Evolutionary conservation across 2,888 invertebrate species (phyloP).

Genomic region (Sminthurinus aureus): DNA sequence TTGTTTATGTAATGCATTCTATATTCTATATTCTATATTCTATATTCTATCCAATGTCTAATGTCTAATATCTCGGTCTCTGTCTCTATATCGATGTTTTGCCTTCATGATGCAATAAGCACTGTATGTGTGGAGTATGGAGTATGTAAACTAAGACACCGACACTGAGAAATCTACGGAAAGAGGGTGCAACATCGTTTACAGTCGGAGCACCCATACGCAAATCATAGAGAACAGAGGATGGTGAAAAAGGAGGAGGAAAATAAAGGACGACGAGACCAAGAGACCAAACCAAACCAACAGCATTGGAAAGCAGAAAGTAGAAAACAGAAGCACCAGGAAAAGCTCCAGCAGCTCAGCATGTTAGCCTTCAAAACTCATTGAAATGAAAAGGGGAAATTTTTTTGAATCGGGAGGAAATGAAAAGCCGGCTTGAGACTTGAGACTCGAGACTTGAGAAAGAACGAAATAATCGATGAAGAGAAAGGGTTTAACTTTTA

Average conservation of each 20-base stretch:
- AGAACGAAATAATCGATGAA: constrained; percentile 34
- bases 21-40: no score
- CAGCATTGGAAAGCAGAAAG: not conserved
- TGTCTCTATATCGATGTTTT: no score
- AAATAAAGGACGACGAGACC: not conserved
- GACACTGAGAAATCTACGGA: no score
- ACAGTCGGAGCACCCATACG: not conserved
- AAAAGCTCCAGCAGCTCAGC: not conserved
- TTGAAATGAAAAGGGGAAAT: constrained; percentile 40
- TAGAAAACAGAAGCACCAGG: not conserved
- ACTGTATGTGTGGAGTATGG: no score
- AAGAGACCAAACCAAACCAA: not conserved
- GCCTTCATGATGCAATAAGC: no score
- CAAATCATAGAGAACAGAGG: not conserved
- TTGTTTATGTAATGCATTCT: no score
- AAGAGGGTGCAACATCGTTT: no score
- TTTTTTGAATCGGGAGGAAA: constrained; percentile 33
- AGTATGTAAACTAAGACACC: no score
- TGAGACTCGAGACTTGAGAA: no score
- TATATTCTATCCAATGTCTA: no score
- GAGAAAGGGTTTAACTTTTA: not conserved
- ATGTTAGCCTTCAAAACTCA: constrained; percentile 25
- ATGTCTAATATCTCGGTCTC: no score
- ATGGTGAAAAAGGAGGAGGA: not conserved
- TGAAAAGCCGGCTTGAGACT: constrained; percentile 33